Base-by-base conservation (phyloP, 2,797 vertebrate genomes). In the Bradypodion ventrale region DNA sequence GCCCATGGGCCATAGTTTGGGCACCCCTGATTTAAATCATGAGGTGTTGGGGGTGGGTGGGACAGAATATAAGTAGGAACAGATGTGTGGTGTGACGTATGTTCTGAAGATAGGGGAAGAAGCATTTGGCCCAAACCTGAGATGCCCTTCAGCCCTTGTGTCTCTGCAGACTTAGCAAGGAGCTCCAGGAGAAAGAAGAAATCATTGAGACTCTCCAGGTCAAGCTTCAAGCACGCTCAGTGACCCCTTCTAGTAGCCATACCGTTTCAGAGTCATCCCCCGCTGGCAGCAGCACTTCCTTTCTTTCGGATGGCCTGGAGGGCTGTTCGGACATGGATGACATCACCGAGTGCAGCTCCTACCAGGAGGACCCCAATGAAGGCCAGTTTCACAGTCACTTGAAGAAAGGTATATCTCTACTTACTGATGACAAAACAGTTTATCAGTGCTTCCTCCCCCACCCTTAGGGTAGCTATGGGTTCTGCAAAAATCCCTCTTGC, bases 111-210 rank as follows among this genome's bases (percentile, higher is more conserved):
- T 29, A 27, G 5, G 19, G 46, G 29, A 62, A 77, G 46, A 27
- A 29, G 21, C 42, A 7, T 40, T 10, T 49, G 23, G 63, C n/a
- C 35, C 68, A 46, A 68, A 42, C n/a, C 27, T 19, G 29, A 12
- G 19, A 21, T 62, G 66, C 37, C 56, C 27, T 74, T 72, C 0
- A 15, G 78, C 66, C 89, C 13, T 60, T 25, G 1, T 29, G 37
- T 40, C 32, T 59, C 21, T 0, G 25, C 87, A 99, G 98, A 91
- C 96, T 99, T 63, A 98, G 96, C 87, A 96, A 89, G 87, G 97
- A 99, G 92, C 97, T 98, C 3, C 97, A 97, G 89, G 97, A 98
- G 93, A 99, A 98, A 91, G 97, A 98, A 84, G 96, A 97, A 80
- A 91, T 98, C 90, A 98, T 98, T 7, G 96, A 98, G 87, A 96